These are phyloP conservation scores for Aptenodytes patagonicus DNA, from an alignment of 2,113 vertebrate genomes.

Conservation along the genomic window DNA sequence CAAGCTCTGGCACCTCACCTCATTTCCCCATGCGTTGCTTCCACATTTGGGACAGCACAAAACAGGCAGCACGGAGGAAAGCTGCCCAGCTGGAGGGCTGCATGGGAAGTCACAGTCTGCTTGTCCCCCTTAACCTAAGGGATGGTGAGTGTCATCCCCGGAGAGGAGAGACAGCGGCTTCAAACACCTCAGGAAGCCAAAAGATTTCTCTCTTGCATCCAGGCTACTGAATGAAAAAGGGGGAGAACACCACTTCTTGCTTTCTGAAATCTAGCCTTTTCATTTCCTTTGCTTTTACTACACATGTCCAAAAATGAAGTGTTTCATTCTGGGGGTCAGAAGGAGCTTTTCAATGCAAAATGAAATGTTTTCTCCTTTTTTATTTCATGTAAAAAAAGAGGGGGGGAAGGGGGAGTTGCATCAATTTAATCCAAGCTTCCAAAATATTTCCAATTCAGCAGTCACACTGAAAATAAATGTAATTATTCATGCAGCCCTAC, in stretches of 20 bases:
- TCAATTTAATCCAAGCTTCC: background rate
- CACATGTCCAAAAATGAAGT: background rate
- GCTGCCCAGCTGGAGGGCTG: background rate
- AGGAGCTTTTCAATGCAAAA: slow-evolving; percentile 3
- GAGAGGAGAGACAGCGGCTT: background rate
- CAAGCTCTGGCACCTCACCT: background rate
- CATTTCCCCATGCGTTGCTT: background rate
- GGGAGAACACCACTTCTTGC: background rate
- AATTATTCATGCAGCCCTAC: background rate
- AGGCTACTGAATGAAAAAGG: background rate
- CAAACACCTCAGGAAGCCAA: background rate
- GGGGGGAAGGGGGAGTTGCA: background rate
- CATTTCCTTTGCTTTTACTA: slow-evolving; percentile 34
- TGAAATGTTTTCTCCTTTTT: background rate
- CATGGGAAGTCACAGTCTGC: background rate
- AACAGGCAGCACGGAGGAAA: background rate
- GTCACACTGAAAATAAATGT: background rate
- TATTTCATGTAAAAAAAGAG: background rate
- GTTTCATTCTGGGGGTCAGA: slow-evolving; percentile 28
- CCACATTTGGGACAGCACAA: background rate
- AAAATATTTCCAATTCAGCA: background rate
- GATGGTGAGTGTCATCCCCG: background rate
- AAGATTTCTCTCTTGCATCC: background rate
- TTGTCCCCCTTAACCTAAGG: background rate
- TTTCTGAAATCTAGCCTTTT: background rate